These are phyloP conservation scores for Thecocarcelia acutangulata DNA, from an alignment of 2,888 invertebrate species.

Conservation along the genomic window DNA sequence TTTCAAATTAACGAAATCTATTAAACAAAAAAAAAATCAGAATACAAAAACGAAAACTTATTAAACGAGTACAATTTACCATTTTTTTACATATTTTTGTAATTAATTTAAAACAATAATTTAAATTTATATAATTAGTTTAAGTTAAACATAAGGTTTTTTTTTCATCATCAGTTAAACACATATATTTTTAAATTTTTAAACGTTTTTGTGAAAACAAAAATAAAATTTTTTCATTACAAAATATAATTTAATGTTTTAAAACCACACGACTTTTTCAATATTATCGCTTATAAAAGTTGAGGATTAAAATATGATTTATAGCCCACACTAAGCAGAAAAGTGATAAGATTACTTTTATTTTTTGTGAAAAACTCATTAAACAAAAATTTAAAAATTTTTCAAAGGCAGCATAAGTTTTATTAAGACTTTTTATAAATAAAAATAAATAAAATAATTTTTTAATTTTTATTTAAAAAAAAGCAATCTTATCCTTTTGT, in stretches of 20 bases:
- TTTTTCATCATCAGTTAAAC: not conserved
- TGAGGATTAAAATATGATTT: no score
- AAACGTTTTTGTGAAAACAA: no score
- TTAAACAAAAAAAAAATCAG: not conserved
- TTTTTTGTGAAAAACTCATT: no score
- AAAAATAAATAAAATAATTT: no score
- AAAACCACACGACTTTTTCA: conserved; percentile 3
- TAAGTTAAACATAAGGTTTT: conserved; percentile 21
- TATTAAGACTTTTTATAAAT: no score
- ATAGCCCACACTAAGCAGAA: no score
- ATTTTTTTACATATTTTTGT: conserved; percentile 29
- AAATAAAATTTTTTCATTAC: no score
- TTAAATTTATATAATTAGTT: conserved; percentile 26
- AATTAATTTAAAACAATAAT: conserved; percentile 27
- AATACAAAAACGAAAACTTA: conserved; percentile 34
- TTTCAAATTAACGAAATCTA: conserved; percentile 16
- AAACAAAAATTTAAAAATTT: no score
- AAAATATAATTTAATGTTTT: conserved; percentile 40
- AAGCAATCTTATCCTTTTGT: conserved; percentile 10
- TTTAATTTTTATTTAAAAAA: not conserved
- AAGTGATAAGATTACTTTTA: no score
- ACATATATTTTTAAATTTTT: not conserved
- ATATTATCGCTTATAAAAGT: no score
- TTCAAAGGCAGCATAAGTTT: no score
- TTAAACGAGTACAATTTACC: conserved; percentile 44